These are phyloP conservation scores for Rhynchonycteris naso DNA, from an alignment of 2,797 vertebrate species.

Conservation along the genomic window DNA sequence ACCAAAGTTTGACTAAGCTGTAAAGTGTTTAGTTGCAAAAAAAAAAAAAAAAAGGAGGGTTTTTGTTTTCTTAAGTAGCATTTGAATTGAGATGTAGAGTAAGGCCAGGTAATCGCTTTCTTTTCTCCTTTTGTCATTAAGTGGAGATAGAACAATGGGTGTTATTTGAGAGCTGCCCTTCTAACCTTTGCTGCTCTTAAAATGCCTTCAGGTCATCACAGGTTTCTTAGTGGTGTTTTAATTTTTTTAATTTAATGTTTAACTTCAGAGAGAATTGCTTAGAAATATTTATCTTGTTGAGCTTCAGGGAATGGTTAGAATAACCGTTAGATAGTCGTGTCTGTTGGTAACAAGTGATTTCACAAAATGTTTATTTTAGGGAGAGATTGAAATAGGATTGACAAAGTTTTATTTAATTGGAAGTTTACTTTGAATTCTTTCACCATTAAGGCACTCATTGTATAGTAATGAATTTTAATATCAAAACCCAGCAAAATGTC, in stretches of 20 bases:
- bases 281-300: conserved; percentile 61
- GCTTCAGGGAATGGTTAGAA: conserved; percentile 45
- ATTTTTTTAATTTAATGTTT: conserved; percentile 85
- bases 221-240: conserved; percentile 81
- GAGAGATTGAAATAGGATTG: conserved; percentile 39
- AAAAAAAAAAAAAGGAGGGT: neutral
- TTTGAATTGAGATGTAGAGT: conserved; percentile 88
- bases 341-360: conserved; percentile 12
- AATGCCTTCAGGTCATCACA: conserved; percentile 86
- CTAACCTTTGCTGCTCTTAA: conserved; percentile 87
- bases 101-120: conserved; percentile 91
- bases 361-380: conserved; percentile 27
- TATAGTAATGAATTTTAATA: conserved; percentile 20
- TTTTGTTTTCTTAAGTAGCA: conserved; percentile 73
- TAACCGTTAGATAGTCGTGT: conserved; percentile 54
- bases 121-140: conserved; percentile 86
- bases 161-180: conserved; percentile 87
- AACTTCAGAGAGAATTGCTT: conserved; percentile 69
- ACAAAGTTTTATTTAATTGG: conserved; percentile 44
- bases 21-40: neutral
- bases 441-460: neutral
- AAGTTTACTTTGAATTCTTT: conserved; percentile 59
- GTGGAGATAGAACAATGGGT: conserved; percentile 85
- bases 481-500: conserved; percentile 14
- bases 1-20: neutral